Evolutionary conservation across 2,888 invertebrate species (phyloP).

Genomic region (Leucozona laternaria): DNA sequence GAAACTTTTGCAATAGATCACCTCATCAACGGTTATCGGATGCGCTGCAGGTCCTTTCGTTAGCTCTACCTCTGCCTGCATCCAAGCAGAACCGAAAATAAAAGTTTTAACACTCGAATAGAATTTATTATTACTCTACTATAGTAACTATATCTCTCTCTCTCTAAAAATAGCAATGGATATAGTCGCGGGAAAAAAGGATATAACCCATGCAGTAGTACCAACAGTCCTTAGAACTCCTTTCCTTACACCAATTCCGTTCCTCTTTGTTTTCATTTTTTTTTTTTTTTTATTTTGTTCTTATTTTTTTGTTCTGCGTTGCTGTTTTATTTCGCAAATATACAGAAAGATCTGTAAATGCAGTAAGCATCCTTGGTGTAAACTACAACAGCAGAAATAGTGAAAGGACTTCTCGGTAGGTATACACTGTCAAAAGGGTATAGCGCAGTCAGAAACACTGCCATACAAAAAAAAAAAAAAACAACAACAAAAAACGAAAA

Average conservation of each 20-base stretch:
- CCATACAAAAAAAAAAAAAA: not conserved
- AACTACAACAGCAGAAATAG: constrained; percentile 35
- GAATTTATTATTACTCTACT: constrained; percentile 66
- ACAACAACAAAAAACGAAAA: constrained; percentile 30
- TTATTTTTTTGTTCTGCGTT: not conserved
- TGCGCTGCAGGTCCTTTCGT: constrained; percentile 57
- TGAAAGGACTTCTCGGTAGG: constrained; percentile 19
- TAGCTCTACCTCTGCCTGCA: too few relatives aligned
- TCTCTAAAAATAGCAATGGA: constrained; percentile 43
- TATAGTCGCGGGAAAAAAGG: constrained; percentile 46
- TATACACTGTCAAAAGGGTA: constrained; percentile 23
- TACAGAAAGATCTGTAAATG: constrained; percentile 62
- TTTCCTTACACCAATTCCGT: not conserved
- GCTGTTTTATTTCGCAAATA: constrained; percentile 22
- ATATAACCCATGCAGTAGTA: not conserved
- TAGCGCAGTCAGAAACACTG: not conserved
- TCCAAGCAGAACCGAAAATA: constrained; percentile 57
- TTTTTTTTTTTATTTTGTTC: not conserved
- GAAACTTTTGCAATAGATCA: constrained; percentile 69
- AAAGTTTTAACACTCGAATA: constrained; percentile 72
- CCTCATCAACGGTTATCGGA: constrained; percentile 69
- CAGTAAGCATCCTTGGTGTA: constrained; percentile 68
- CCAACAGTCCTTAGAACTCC: not conserved
- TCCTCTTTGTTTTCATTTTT: not conserved
- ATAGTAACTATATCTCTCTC: constrained; percentile 16